Evolutionary conservation across 2,888 invertebrate genomes (phyloP).

Genomic region (Caenorhabditis uteleia): DNA sequence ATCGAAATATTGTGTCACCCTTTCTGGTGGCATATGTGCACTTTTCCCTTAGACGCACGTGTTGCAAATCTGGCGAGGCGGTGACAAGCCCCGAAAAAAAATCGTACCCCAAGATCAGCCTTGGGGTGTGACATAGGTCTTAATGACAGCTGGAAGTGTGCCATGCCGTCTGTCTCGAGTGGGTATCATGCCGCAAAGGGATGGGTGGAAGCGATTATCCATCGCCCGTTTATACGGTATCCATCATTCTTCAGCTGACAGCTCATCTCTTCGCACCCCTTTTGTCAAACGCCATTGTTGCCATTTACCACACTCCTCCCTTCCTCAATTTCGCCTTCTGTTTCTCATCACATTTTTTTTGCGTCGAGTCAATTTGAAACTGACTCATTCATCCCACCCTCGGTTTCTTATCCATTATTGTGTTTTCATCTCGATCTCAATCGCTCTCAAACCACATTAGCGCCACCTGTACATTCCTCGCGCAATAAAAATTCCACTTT

Average conservation of each 20-base stretch:
- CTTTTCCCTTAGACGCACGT: too few relatives aligned
- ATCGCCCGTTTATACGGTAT: slow-evolving; percentile 37
- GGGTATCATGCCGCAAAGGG: slow-evolving; percentile 22
- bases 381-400: slow-evolving; percentile 29
- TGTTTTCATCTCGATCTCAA: slow-evolving; percentile 34
- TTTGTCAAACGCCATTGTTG: slow-evolving; percentile 16
- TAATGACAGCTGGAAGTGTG: slow-evolving; percentile 43
- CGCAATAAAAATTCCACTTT: slow-evolving; percentile 37
- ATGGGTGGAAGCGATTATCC: neutral
- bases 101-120: slow-evolving; percentile 36
- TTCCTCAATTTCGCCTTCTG: slow-evolving; percentile 11
- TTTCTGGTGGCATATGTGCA: too few relatives aligned
- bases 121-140: slow-evolving; percentile 26
- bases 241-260: slow-evolving; percentile 44
- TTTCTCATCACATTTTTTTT: slow-evolving; percentile 19
- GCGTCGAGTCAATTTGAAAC: slow-evolving; percentile 11
- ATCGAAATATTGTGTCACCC: too few relatives aligned
- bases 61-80: too few relatives aligned
- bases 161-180: slow-evolving; percentile 29
- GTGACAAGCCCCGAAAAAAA: too few relatives aligned
- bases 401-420: slow-evolving; percentile 12
- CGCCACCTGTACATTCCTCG: slow-evolving; percentile 36
- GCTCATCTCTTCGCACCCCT: slow-evolving; percentile 29
- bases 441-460: slow-evolving; percentile 26
- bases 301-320: neutral